phyloP scores from a whole-genome alignment of 2,113 vertebrate species.

The Dryoscopus gambensis region DNA sequence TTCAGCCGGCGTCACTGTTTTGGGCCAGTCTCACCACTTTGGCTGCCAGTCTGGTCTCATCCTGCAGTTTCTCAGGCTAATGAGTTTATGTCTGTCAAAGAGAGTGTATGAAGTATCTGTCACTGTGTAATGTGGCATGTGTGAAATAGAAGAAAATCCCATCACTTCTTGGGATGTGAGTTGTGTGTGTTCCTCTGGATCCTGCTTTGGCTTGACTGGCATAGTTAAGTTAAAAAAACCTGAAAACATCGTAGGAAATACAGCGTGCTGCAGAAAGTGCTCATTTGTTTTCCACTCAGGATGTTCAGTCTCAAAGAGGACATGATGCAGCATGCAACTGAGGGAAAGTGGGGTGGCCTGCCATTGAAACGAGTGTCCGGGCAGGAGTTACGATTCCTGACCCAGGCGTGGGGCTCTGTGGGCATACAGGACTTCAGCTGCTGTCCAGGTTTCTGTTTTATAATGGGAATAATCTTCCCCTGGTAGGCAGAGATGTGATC shows the following conservation, averaged over 20 bases:
- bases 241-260: not conserved
- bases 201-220: not conserved
- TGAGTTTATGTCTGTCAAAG: not conserved
- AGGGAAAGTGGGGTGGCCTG: not conserved
- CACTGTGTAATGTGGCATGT: not conserved
- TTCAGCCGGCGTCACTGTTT: not conserved
- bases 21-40: not conserved
- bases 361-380: not conserved
- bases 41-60: not conserved
- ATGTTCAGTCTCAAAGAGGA: not conserved
- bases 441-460: not conserved
- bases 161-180: not conserved
- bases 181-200: not conserved
- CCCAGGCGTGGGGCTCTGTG: not conserved
- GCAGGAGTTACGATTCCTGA: not conserved
- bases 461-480: not conserved
- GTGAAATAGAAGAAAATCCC: not conserved
- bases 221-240: not conserved
- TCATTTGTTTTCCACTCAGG: not conserved
- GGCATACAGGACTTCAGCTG: not conserved
- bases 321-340: not conserved
- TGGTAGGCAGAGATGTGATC: not conserved
- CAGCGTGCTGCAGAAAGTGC: not conserved
- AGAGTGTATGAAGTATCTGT: not conserved
- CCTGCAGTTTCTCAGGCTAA: not conserved